Conservation (phyloP, 2,888 invertebrate species). For the Eumacrocentrus americanus region DNA sequence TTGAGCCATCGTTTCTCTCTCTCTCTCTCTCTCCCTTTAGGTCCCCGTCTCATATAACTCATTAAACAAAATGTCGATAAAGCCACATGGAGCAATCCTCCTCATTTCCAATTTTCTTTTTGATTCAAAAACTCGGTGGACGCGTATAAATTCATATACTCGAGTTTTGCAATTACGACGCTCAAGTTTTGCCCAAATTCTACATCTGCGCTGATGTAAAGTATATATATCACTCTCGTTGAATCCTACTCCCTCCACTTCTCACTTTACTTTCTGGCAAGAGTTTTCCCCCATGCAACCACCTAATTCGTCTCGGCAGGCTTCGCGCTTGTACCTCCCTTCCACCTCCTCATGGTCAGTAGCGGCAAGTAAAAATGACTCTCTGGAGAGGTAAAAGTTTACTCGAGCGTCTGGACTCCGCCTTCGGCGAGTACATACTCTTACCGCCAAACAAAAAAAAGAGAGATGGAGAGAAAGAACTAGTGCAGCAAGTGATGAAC, state of each 20-base stretch:
- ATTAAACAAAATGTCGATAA: slow-evolving; percentile 17
- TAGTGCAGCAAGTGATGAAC: slow-evolving; percentile 4
- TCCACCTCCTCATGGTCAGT: neutral
- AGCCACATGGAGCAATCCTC: too few relatives aligned
- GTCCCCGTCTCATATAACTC: neutral
- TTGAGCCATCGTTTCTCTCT: slow-evolving; percentile 22
- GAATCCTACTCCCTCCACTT: slow-evolving; percentile 5
- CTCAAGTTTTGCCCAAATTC: neutral
- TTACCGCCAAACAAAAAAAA: neutral
- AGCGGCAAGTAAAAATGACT: slow-evolving; percentile 15
- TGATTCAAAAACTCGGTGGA: too few relatives aligned
- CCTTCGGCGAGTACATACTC: neutral
- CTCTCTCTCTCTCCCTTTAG: slow-evolving; percentile 3
- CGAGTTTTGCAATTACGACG: neutral
- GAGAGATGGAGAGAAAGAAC: neutral
- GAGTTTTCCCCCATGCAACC: neutral
- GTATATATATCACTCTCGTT: slow-evolving; percentile 26
- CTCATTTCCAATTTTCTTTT: too few relatives aligned
- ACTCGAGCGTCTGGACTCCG: slow-evolving; percentile 7
- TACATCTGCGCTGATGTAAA: neutral
- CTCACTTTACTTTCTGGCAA: slow-evolving; percentile 6
- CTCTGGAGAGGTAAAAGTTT: slow-evolving; percentile 16
- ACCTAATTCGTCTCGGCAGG: slow-evolving; percentile 17
- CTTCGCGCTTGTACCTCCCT: neutral
- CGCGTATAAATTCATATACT: neutral